Conservation (phyloP, 2,113 vertebrate genomes). For the Phalacrocorax carbo region DNA sequence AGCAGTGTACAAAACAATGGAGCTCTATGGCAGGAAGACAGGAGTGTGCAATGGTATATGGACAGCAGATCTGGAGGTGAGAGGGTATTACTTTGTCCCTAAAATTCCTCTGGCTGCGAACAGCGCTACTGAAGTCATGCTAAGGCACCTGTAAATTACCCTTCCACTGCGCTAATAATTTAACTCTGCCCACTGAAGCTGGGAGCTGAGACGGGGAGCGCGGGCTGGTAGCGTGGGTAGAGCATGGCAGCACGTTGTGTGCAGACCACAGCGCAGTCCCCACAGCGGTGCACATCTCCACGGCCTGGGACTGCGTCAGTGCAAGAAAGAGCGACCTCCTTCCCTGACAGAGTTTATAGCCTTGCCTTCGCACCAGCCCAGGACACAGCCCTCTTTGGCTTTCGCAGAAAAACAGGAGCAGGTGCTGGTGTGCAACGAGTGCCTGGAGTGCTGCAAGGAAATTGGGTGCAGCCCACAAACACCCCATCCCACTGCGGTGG, state of each 20-base stretch:
- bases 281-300: background rate
- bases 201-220: background rate
- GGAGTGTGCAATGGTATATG: background rate
- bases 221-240: background rate
- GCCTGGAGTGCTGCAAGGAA: background rate
- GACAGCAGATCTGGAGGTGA: background rate
- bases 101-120: background rate
- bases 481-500: background rate
- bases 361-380: background rate
- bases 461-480: background rate
- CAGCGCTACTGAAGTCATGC: background rate
- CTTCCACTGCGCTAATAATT: background rate
- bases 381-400: background rate
- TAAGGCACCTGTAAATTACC: background rate
- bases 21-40: background rate
- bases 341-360: background rate
- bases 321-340: background rate
- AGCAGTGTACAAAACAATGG: background rate
- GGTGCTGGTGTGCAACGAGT: fast-evolving
- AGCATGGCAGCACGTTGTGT: fast-evolving
- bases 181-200: background rate
- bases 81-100: background rate
- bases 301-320: background rate
- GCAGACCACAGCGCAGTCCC: background rate
- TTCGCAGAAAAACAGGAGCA: background rate